phyloP scores from a whole-genome alignment of 2,797 vertebrate species.

The Rhinichthys osculus region DNA sequence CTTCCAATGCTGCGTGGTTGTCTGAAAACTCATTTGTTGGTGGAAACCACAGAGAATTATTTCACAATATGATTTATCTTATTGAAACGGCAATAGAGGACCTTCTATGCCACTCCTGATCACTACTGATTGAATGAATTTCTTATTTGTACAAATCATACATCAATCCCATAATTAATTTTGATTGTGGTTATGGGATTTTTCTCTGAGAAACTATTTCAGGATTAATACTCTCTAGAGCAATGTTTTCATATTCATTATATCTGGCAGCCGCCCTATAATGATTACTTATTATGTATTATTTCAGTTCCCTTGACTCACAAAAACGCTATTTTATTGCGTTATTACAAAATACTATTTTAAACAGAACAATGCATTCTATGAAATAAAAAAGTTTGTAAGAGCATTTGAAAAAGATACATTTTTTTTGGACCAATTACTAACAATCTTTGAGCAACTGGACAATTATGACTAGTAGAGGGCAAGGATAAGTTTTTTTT shows the following conservation, averaged over 20 bases:
- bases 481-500: constrained; percentile 42
- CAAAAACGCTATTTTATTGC: constrained; percentile 14
- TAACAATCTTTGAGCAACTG: neutral
- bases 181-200: constrained; percentile 9
- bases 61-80: constrained; percentile 6
- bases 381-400: constrained; percentile 9
- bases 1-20: constrained; percentile 32
- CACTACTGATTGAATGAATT: constrained; percentile 23
- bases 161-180: constrained; percentile 31
- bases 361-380: constrained; percentile 6
- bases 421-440: constrained; percentile 10
- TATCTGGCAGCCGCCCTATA: constrained; percentile 6
- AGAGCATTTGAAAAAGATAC: neutral
- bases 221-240: constrained; percentile 33
- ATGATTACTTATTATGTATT: constrained; percentile 29
- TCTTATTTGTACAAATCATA: constrained; percentile 32
- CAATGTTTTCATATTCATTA: constrained; percentile 34
- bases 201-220: constrained; percentile 4
- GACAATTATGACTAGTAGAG: constrained; percentile 14
- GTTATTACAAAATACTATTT: constrained; percentile 18
- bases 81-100: neutral
- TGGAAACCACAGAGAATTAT: constrained; percentile 26
- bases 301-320: constrained; percentile 27
- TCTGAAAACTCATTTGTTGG: constrained; percentile 33
- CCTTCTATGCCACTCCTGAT: neutral